phyloP scores from a whole-genome alignment of 2,797 vertebrate genomes.

The Heliangelus exortis region DNA sequence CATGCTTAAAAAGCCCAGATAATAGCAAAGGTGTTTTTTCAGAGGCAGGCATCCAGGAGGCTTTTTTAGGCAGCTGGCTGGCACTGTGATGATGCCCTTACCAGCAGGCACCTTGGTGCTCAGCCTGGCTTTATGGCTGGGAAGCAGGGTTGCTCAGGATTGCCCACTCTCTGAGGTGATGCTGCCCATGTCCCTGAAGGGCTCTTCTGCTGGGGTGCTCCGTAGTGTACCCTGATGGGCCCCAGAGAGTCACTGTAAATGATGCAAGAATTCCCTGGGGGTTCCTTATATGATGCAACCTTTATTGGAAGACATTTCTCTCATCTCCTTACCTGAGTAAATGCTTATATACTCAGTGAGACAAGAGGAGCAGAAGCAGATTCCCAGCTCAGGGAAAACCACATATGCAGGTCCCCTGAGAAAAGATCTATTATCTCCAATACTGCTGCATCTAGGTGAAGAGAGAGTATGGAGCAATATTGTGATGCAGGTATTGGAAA shows the following conservation, averaged over 20 bases:
- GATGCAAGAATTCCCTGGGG: not conserved
- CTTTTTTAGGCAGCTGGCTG: not conserved
- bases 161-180: not conserved
- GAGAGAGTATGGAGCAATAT: not conserved
- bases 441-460: not conserved
- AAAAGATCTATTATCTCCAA: not conserved
- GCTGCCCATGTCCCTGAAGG: not conserved
- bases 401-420: accelerated
- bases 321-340: not conserved
- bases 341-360: not conserved
- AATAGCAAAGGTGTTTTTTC: accelerated
- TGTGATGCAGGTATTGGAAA: not conserved
- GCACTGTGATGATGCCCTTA: not conserved
- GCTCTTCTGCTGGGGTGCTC: not conserved
- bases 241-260: not conserved
- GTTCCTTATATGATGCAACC: not conserved
- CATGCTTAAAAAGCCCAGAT: not conserved
- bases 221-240: too few relatives aligned
- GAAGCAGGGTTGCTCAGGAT: not conserved
- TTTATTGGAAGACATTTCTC: not conserved
- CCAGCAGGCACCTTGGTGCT: accelerated
- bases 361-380: not conserved
- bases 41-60: not conserved
- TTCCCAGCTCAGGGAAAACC: not conserved
- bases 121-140: not conserved